Evolutionary conservation across 1,140 invertebrate genomes (phyloP), one percentile per base, ranked within the genome.

Genomic region (Leptopilina clavipes): DNA sequence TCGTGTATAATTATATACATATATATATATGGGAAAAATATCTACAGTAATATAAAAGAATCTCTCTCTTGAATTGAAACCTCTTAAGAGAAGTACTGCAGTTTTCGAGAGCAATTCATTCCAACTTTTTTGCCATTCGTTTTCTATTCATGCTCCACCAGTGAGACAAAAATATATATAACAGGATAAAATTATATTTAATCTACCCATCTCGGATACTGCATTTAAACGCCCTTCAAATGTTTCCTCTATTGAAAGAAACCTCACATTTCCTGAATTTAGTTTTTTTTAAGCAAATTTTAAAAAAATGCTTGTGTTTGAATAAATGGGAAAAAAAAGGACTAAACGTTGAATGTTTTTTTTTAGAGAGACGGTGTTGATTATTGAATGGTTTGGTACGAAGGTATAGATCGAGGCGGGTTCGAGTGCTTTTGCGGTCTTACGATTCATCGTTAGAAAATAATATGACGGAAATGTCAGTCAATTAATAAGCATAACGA

Each of bases 401-500:
- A n/a, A n/a, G 48, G 52, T 73, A 73, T 78, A 79, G 71, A 83
- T 83, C 72, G 80, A 65, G 76, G 71, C n/a, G 73, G 77, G 81
- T 83, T 87, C 85, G 86, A 87, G 83, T 78, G 82, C 81, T 79
- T 40, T 75, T 80, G 81, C 82, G 83, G 82, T 84, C 83, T 82
- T 80, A 85, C 85, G 83, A 86, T 89, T 87, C 87, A 85, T 84
- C 82, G 82, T 84, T n/a, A n/a, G 86, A 84, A 89, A 89, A 89
- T 90, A 89, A 90, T 89, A 90, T 89, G 88, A 89, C 89, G 88
- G 89, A 90, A 90, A 90, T 84, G 89, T 89, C 89, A 90, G 89
- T 90, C 89, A 90, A 90, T 90, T 90, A 90, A 90, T 90, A 90
- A 90, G 85, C 89, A 89, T 87, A 89, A 88, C 88, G 83, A 87